These are phyloP conservation scores for Rhogogaster chlorosoma DNA, from an alignment of 2,888 invertebrate species.

Conservation along the genomic window DNA sequence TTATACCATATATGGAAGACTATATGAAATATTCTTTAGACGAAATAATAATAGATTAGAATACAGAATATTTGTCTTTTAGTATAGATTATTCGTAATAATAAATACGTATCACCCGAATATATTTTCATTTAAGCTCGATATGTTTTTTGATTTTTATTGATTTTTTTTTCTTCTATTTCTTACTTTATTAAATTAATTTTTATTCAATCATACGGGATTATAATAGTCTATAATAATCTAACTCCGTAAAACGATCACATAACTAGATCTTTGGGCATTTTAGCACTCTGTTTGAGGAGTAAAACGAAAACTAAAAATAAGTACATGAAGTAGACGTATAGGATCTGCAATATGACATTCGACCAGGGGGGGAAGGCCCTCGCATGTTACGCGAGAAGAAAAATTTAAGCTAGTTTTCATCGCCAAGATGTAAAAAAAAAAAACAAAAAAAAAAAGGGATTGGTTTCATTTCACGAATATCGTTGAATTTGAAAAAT, in stretches of 20 bases:
- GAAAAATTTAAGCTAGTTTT: neutral
- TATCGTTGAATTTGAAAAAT: neutral
- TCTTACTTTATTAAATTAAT: no score
- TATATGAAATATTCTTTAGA: neutral
- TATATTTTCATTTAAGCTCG: neutral
- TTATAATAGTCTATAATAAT: neutral
- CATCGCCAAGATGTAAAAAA: neutral
- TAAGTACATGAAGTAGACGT: neutral
- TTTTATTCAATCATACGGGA: neutral
- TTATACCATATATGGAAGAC: neutral
- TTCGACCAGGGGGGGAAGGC: neutral
- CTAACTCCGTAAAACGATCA: neutral
- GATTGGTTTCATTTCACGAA: neutral
- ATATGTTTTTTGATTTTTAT: neutral
- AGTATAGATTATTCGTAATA: neutral
- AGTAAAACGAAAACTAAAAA: constrained; percentile 3
- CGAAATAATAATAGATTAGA: neutral
- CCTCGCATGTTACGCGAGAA: neutral
- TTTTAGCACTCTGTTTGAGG: neutral
- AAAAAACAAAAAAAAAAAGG: neutral
- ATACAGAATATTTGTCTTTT: neutral
- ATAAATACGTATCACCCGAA: neutral
- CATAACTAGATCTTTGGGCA: constrained; percentile 1
- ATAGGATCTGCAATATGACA: neutral
- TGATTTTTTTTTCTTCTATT: neutral